A percentile compares a stretch with the other conserved stretches of the same genome.
Evolutionary conservation across 1,140 invertebrate genomes (phyloP).

Genomic region (Philopotamus ludificatus): DNA sequence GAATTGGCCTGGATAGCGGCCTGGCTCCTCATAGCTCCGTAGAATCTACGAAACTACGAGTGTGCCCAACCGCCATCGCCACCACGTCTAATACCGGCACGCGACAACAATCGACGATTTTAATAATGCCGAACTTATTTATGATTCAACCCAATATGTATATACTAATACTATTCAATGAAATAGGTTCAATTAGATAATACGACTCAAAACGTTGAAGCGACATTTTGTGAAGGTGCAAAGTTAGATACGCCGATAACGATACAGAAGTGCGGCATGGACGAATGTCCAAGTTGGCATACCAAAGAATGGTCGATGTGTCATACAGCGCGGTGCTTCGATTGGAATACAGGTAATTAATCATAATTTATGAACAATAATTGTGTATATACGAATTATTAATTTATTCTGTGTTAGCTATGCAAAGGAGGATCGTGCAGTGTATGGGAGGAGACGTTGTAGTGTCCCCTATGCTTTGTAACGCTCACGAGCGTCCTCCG

Average conservation of each 20-base stretch:
- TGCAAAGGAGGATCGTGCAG: slow-evolving; percentile 70
- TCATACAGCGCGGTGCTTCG: slow-evolving; percentile 70
- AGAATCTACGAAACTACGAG: too few relatives aligned
- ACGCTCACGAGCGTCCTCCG: slow-evolving; percentile 66
- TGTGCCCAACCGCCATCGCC: too few relatives aligned
- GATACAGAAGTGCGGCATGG: slow-evolving; percentile 66
- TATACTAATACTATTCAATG: too few relatives aligned
- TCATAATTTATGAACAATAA: background rate
- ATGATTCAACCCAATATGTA: too few relatives aligned
- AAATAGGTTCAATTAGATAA: slow-evolving; percentile 53
- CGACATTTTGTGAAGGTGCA: slow-evolving; percentile 68
- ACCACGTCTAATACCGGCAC: too few relatives aligned
- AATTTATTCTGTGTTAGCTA: slow-evolving; percentile 60
- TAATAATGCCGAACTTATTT: too few relatives aligned
- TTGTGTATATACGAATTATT: background rate
- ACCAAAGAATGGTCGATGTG: slow-evolving; percentile 70
- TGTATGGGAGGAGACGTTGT: slow-evolving; percentile 69
- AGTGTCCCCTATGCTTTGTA: slow-evolving; percentile 60
- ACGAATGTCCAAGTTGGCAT: slow-evolving; percentile 72
- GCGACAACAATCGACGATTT: too few relatives aligned
- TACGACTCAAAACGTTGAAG: slow-evolving; percentile 60
- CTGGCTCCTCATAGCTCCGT: too few relatives aligned
- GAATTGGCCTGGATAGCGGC: too few relatives aligned
- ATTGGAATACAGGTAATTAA: slow-evolving; percentile 66
- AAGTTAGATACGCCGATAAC: slow-evolving; percentile 64